phyloP scores from a whole-genome alignment of 2,797 vertebrate genomes.

The Philypnodon macrostomus region DNA sequence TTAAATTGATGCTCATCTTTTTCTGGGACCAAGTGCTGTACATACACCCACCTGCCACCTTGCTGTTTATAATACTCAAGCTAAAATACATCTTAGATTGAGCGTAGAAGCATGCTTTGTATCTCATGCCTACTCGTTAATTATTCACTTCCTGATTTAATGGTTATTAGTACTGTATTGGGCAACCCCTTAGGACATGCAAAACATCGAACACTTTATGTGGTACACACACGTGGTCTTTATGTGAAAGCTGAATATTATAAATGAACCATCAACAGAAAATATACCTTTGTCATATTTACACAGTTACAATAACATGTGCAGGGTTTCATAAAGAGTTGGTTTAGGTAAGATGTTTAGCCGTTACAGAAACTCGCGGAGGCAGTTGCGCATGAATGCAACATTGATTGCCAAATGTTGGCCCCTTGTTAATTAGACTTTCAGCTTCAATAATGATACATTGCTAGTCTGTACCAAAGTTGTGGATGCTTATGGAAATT shows the following conservation, averaged over 20 bases:
- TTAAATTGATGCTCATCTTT: no score
- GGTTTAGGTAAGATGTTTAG: background rate
- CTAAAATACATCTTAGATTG: no score
- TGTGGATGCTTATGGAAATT: background rate
- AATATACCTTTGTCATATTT: background rate
- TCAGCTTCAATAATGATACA: background rate
- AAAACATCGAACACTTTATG: slow-evolving; percentile 27
- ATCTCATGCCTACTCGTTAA: no score
- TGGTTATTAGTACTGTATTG: background rate
- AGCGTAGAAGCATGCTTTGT: no score
- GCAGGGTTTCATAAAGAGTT: background rate
- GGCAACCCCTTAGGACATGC: slow-evolving; percentile 3
- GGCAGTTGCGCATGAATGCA: slow-evolving; percentile 37
- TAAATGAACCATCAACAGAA: background rate
- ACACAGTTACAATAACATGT: background rate
- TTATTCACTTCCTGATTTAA: no score
- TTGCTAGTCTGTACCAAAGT: background rate
- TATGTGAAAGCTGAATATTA: slow-evolving; percentile 8
- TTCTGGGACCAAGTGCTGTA: no score
- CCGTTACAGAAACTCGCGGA: slow-evolving; percentile 36
- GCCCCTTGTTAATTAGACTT: background rate
- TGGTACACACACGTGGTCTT: slow-evolving; percentile 62
- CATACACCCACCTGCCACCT: no score
- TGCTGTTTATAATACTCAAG: no score
- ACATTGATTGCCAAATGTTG: slow-evolving; percentile 19